Evolutionary conservation across 2,113 vertebrate species (phyloP).

Genomic region (Ammodytes dubius): DNA sequence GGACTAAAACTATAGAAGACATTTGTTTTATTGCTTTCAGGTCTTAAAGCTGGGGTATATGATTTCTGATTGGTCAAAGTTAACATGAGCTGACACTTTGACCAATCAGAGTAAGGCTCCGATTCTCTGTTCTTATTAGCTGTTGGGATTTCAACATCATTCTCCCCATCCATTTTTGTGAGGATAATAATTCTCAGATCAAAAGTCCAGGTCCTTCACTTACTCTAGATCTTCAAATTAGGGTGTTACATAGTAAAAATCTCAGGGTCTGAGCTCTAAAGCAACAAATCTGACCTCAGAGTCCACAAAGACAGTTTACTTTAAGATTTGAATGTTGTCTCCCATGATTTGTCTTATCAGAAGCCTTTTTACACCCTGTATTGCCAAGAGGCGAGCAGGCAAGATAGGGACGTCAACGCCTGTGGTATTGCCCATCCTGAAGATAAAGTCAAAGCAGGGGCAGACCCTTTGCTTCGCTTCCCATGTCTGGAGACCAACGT

Average conservation of each 20-base stretch:
- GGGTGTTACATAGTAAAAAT: no score
- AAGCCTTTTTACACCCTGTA: slow-evolving; percentile 70
- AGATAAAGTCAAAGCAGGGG: slow-evolving; percentile 66
- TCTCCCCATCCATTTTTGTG: no score
- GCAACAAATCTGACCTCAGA: slow-evolving; percentile 36
- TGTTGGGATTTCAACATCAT: no score
- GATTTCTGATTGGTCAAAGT: no score
- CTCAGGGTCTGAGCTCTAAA: slow-evolving; percentile 14
- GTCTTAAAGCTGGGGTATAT: not conserved
- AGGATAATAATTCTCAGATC: no score
- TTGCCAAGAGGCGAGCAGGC: slow-evolving; percentile 38
- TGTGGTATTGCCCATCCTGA: slow-evolving; percentile 79
- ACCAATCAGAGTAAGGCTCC: no score
- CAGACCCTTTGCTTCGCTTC: slow-evolving; percentile 62
- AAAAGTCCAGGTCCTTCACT: no score
- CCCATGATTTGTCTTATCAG: slow-evolving; percentile 61
- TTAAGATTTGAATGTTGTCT: slow-evolving; percentile 39
- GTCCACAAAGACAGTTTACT: slow-evolving; percentile 24
- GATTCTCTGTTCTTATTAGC: no score
- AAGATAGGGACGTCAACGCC: slow-evolving; percentile 70
- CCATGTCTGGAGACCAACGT: slow-evolving; percentile 50
- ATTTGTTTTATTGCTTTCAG: slow-evolving; percentile 11
- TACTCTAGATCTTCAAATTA: no score
- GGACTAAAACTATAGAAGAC: slow-evolving; percentile 1
- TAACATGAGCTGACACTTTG: no score